phyloP scores from a whole-genome alignment of 2,113 vertebrate genomes.

The Origma solitaria region DNA sequence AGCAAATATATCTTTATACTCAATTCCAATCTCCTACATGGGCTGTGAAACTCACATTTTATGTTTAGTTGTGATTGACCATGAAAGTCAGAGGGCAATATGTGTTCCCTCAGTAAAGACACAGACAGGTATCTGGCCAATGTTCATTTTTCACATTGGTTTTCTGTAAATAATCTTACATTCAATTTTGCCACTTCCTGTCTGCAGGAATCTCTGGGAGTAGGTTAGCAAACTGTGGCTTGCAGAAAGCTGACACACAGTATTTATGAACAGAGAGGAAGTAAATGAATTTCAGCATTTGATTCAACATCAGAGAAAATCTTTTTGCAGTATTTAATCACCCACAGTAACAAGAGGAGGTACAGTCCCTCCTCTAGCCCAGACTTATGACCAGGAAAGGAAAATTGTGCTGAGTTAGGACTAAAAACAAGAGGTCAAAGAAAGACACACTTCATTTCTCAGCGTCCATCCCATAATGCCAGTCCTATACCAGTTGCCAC shows the following conservation, averaged over 20 bases:
- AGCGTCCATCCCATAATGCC: not conserved
- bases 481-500: not conserved
- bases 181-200: conserved; percentile 22
- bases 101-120: not conserved
- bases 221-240: not conserved
- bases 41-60: not conserved
- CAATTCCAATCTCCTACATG: not conserved
- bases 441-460: not conserved
- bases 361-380: not conserved
- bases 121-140: not conserved
- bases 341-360: not conserved
- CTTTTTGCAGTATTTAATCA: not conserved
- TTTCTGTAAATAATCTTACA: conserved; percentile 14
- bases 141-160: not conserved
- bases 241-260: not conserved
- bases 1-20: conserved; percentile 11
- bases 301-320: not conserved
- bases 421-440: not conserved
- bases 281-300: conserved; percentile 1
- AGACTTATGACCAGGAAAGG: not conserved
- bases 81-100: not conserved
- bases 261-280: conserved; percentile 28
- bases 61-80: not conserved
- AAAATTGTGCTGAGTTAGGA: not conserved
- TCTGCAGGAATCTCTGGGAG: conserved; percentile 8